Conservation (phyloP, 2,113 vertebrate genomes). For the Nymphicus hollandicus region DNA sequence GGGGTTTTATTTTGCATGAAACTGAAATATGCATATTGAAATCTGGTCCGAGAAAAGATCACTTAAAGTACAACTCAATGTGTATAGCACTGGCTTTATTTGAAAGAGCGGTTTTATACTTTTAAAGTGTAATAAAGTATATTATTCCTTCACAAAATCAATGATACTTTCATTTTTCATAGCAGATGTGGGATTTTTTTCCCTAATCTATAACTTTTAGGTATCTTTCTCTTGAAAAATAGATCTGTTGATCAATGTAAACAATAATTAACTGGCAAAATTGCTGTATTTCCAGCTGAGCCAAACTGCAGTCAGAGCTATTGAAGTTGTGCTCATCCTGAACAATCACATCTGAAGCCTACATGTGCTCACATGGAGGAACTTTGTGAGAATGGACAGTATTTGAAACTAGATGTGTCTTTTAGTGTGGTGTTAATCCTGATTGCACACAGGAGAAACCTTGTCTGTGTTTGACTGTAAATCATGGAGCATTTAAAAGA, state of each 20-base stretch:
- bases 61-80: background rate
- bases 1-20: background rate
- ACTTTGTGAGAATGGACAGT: background rate
- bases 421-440: background rate
- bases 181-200: background rate
- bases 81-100: background rate
- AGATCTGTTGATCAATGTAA: background rate
- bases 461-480: background rate
- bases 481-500: background rate
- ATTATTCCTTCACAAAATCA: background rate
- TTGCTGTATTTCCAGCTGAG: background rate
- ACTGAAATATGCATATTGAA: background rate
- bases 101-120: background rate
- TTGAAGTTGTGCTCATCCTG: background rate
- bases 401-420: background rate
- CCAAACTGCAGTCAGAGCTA: background rate
- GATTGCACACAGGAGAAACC: background rate
- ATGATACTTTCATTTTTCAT: background rate
- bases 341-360: background rate
- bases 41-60: background rate
- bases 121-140: background rate
- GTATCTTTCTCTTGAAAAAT: background rate
- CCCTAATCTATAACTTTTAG: background rate
- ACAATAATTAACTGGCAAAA: conserved; percentile 10
- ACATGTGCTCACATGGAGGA: background rate